Base-by-base conservation (phyloP, 2,797 vertebrate species). In the Neosalanx taihuensis region DNA sequence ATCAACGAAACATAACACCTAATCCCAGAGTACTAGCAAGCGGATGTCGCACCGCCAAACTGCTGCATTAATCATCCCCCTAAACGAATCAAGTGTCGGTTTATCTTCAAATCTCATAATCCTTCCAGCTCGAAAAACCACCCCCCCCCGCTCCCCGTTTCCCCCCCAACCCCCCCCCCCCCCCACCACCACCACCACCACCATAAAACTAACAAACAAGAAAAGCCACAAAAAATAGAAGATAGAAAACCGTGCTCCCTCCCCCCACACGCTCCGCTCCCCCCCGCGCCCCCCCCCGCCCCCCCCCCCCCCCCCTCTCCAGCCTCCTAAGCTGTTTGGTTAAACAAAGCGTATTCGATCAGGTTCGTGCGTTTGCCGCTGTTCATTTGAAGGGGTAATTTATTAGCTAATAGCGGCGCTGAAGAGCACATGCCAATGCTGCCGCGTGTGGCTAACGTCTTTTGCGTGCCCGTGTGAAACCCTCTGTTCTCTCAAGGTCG, bases 41-140 rank as follows among this genome's bases (percentile, higher is more conserved):
- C 63, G 74, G 75, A 79, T 72, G 84, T 79, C 78, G 80, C 80
- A 64, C 71, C 62, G 64, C 56, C 46, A 76, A 84, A 81, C 81
- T 66, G 76, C 80, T 18, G 64, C 77, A 84, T 86, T 88, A 87
- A 88, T 86, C 88, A 86, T 83, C 75, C 75, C 78, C 78, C 74
- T 80, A 88, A 88, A 90, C 89, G 85, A 89, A 87, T 89, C 75
- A 85, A 29, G 64, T 72, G 70, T 68, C 61, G 18, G 69, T 83
- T 89, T 84, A 87, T 87, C 85, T 80, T 72, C 77, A 83, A 78
- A 92, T 91, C 89, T 86, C 79, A 78, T 90, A 86, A 90, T 90
- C 88, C 84, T 69, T 61, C 37, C 37, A 41, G 37, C 71, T 61
- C 62, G 69, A 70, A 72, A 64, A 64, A 18, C 37, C n/a, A 26